Base-by-base conservation (phyloP, 2,113 vertebrate species). In the Dolichotis patagonum region DNA sequence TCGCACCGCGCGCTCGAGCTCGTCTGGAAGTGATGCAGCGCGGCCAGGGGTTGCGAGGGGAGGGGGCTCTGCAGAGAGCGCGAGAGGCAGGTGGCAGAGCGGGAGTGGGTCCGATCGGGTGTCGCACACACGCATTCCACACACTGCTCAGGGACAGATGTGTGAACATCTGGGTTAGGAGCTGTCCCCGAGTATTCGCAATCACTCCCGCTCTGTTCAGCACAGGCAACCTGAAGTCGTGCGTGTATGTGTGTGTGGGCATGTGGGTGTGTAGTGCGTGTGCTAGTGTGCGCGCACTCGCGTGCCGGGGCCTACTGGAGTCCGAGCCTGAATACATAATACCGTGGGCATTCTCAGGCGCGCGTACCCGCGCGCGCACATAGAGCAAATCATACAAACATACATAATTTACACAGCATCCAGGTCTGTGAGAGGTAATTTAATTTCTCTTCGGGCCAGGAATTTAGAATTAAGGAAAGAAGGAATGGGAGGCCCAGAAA, bases 91-190 rank as follows among this genome's bases (percentile, higher is more conserved):
- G 97, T 98, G 97, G 95, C 96, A 67, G 95, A 87, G 91, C 85
- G 20, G 46, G 94, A 88, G 95, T 73, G 95, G 95, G 96, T 96
- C 73, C 73, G 78, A 96, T 71, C 69, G 82, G 84, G 87, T 78
- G 90, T 83, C 84, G n/a, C 81, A 41, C 88, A 75, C 93, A 38
- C 88, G 80, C 85, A 87, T 93, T 93, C 77, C 87, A 80, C 87
- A 80, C 77, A n/a, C 90, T 78, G 46, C 94, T 96, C 22, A 30
- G 92, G 88, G 95, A 95, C 96, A 97, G 96, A 92, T 97, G 96
- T 96, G 95, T 35, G 94, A 97, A 97, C 98, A 97, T 96, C 97
- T 98, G 98, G 92, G 91, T 52, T 88, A 82, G 83, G 88, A 90
- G 78, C 90, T 52, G 88, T 65, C 85, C 65, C 92, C 10, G 49